Evolutionary conservation across 1,140 invertebrate genomes (phyloP), one percentile per base, ranked within the genome.

Genomic region (Babylonia areolata): DNA sequence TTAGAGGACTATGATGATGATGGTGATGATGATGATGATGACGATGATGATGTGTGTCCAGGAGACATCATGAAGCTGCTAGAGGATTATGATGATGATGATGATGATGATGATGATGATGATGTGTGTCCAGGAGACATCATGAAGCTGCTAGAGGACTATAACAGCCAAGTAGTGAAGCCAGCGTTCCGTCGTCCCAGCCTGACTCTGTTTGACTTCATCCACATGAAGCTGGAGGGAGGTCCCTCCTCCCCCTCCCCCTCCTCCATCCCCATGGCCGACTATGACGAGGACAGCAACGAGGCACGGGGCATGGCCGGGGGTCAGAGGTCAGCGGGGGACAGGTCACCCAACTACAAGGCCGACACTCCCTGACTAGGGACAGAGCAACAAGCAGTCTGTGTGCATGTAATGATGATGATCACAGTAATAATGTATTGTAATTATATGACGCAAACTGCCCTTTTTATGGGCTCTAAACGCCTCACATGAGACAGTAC

Each of bases 91-190:
- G n/a, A n/a, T n/a, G n/a, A n/a, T n/a, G n/a, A n/a, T n/a, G n/a
- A n/a, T n/a, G n/a, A n/a, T n/a, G n/a, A n/a, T n/a, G n/a, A n/a
- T n/a, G n/a, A n/a, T n/a, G n/a, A n/a, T n/a, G n/a, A n/a, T n/a
- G n/a, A n/a, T n/a, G n/a, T n/a, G n/a, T n/a, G n/a, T n/a, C n/a
- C 82, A 91, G 91, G 88, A 37, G 87, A 88, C 37, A 83, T 90
- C 31, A 5, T 91, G 80, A 85, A 79, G 37, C 35, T 91, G 20
- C 88, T 91, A 28, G 81, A 89, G 17, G 81, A 88, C 78, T 91
- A 91, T 80, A 86, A 87, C 42, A 69, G 35, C 28, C 86, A 90
- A n/a, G 40, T 90, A 12, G 35, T 89, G 0, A 54, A 40, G 6
- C 86, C 86, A 37, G 51, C 17, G 15, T 39, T 54, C 23, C 71